Conservation (phyloP, 2,888 invertebrate species). For the Torymus auratus region DNA sequence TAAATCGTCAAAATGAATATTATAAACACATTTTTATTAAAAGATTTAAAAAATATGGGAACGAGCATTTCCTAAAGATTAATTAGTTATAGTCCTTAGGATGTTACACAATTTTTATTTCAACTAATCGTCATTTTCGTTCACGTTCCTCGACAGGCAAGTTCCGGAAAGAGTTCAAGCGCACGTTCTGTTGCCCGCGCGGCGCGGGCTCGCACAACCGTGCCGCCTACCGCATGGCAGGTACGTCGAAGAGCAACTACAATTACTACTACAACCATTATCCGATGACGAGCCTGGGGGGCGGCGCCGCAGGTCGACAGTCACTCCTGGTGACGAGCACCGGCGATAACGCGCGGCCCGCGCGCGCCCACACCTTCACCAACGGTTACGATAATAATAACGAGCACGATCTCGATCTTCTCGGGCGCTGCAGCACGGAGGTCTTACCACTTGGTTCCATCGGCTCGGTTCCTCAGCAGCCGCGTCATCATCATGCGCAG, state of each 20-base stretch:
- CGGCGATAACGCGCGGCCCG: slow-evolving; percentile 61
- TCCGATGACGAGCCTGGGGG: neutral
- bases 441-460: slow-evolving; percentile 68
- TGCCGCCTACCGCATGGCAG: slow-evolving; percentile 63
- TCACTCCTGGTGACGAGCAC: slow-evolving; percentile 9
- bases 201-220: slow-evolving; percentile 59
- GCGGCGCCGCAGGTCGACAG: slow-evolving; percentile 4
- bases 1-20: too few species aligned
- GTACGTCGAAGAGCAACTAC: slow-evolving; percentile 58
- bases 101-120: too few species aligned
- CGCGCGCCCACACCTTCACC: slow-evolving; percentile 48
- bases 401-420: too few species aligned
- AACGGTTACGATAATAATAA: slow-evolving; percentile 54
- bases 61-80: too few species aligned
- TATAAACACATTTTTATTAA: too few species aligned
- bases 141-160: slow-evolving; percentile 70
- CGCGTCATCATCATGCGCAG: slow-evolving; percentile 47
- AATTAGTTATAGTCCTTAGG: too few species aligned
- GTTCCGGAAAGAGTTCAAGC: slow-evolving; percentile 77
- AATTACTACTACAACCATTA: neutral
- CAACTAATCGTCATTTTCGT: too few species aligned
- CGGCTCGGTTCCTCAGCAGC: slow-evolving; percentile 43
- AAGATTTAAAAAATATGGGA: too few species aligned
- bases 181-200: slow-evolving; percentile 72
- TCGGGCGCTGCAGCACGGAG: slow-evolving; percentile 62